Evolutionary conservation across 2,113 vertebrate species (phyloP), one percentile per base, ranked within the genome.

Genomic region (Pseudopipra pipra): DNA sequence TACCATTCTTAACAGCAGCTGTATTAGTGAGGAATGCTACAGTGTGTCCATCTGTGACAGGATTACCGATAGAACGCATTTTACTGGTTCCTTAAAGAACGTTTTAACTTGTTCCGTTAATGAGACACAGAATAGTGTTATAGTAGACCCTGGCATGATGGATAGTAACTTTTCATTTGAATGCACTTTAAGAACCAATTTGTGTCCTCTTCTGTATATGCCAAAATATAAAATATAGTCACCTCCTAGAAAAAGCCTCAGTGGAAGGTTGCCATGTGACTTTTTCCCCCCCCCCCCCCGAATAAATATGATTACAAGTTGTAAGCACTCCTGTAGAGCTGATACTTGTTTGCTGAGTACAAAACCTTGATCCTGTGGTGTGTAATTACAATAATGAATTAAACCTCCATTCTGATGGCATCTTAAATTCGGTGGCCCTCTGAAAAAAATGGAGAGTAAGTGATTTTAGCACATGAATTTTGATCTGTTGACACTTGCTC

Each of bases 391-490:
- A 6, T 41, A 70, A 77, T 0, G 1, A 91, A 73, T 73, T 93
- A 74, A 83, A 95, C 65, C 51, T 92, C 30, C 9, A 1, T 91
- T 89, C 39, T 65, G 43, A 71, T 90, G 59, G 74, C 54, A 90
- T 72, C 59, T 54, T 74, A 85, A 93, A 71, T 49, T 63, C 37
- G n/a, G n/a, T 23, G 33, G 14, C 52, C 20, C 23, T 44, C 43
- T 68, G 73, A 76, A 61, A 76, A 66, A 59, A 76, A 80, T n/a
- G 37, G 44, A 71, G 51, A 85, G 27, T 30, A 52, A 47, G 17
- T 54, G 65, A 68, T 92, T 87, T 83, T 75, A 71, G 44, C 70
- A 75, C 33, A 77, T 82, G 33, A 65, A 83, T 87, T 58, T 90
- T 91, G 28, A 7, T 83, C 66, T 91, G 55, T 51, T 5, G 5